Base-by-base conservation (phyloP, 2,888 invertebrate genomes). In the Amblyjoppa proteus region DNA sequence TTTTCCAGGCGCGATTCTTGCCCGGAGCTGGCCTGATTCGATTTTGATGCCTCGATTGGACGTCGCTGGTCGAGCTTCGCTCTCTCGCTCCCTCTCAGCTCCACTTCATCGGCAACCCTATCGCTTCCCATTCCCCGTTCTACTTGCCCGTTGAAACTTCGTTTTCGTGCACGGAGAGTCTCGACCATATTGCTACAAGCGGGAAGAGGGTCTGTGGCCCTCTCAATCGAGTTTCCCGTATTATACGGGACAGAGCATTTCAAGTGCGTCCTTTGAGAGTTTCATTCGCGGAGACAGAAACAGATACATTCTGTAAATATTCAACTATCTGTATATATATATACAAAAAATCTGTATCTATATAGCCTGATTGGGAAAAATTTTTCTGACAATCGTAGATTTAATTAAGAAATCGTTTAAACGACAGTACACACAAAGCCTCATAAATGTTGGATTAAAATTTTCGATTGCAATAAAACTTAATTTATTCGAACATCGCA, bases 11-110 rank as follows among this genome's bases (percentile, higher is more conserved):
- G 82, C 71, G 85, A 82, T 85, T 82, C 75, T 76, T 75, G 74
- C 34, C 41, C 75, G 45, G 58, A 11, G 66, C 64, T 82, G 66
- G 41, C 53, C 74, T 85, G 79, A 85, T 85, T 82, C 66, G 82
- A 85, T 85, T 82, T 79, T 82, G 61, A 85, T 79, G 82, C 71
- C 75, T 71, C 82, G 75, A 70, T 85, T 82, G 79, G 45, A 81
- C 58, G 71, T 76, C 53, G 53, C 53, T 66, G 53, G 69, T 53
- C 56, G 51, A 28, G 77, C 64, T 73, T 53, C 41, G 58, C 73
- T 73, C 69, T 69, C 69, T 56, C 56, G 6, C 3, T 49, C 45
- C 45, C 51, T 66, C 81, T 34, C 20, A 56, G 13, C 45, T 61
- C 64, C 25, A 49, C 66, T 75, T 53, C 64, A 78, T 64, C 34